These are phyloP conservation scores for Malurus alboscapulatus DNA, from an alignment of 2,113 vertebrate genomes.

Conservation along the genomic window DNA sequence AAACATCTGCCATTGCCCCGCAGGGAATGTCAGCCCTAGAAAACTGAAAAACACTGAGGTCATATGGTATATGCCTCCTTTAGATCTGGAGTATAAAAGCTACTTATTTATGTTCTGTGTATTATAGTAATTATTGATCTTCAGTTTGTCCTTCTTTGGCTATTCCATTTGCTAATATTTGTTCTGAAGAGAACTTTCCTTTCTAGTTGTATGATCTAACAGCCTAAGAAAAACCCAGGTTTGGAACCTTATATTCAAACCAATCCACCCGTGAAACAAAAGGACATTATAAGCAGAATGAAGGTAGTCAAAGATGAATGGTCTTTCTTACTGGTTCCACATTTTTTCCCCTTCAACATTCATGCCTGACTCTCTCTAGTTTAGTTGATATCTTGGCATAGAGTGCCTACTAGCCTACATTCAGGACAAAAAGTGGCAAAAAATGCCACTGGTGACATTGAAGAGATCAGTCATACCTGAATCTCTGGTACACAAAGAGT, in stretches of 20 bases:
- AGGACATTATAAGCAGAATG: not conserved
- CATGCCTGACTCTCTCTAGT: not conserved
- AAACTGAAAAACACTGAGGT: not conserved
- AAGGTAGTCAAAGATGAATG: not conserved
- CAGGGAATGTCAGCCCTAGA: not conserved
- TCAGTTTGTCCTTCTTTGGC: not conserved
- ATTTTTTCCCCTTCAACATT: not conserved
- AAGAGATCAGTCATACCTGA: not conserved
- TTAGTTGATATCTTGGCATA: not conserved
- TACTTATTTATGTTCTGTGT: not conserved
- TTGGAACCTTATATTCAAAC: not conserved
- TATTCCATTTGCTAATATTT: conserved; percentile 30
- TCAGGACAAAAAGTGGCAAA: not conserved
- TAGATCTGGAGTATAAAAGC: not conserved
- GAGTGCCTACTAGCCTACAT: not conserved
- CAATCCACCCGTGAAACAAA: not conserved
- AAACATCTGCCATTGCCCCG: not conserved
- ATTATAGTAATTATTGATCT: conserved; percentile 8
- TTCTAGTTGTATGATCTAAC: not conserved
- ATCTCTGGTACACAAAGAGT: not conserved
- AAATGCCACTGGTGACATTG: not conserved
- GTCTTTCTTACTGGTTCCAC: not conserved
- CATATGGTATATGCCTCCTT: not conserved
- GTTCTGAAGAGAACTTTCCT: not conserved
- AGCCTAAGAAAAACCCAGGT: not conserved